phyloP scores from a whole-genome alignment of 1,140 invertebrate genomes.

The Anastatus disparis region DNA sequence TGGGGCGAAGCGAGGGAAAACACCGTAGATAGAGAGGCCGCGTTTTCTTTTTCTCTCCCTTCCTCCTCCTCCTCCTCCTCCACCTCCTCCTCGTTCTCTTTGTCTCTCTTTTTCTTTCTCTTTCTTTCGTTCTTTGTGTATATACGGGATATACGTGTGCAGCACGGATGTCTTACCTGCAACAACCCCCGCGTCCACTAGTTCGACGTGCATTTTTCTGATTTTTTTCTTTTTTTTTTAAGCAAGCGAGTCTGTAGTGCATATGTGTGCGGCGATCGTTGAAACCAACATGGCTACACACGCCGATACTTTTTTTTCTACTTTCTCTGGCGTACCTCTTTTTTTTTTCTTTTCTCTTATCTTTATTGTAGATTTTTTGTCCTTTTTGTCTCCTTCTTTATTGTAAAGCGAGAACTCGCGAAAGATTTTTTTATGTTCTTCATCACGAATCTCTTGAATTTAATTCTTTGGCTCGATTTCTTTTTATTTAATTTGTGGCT shows the following conservation, averaged over 20 bases:
- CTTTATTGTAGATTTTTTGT: no score
- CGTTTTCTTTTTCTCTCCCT: neutral
- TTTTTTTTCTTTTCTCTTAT: neutral
- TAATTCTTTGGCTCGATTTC: no score
- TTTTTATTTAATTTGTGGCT: no score
- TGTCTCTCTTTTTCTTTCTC: no score
- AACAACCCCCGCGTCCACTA: neutral
- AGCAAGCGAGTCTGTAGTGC: neutral
- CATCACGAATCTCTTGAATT: no score
- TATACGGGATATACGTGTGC: neutral
- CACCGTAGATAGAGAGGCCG: conserved; percentile 29
- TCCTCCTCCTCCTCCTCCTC: neutral
- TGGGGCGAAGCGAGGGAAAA: conserved; percentile 42
- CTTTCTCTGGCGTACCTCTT: neutral
- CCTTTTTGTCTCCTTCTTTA: neutral
- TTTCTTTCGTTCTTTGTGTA: no score
- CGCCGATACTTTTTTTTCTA: neutral
- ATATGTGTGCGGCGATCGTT: conserved; percentile 29
- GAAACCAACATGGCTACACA: conserved; percentile 51
- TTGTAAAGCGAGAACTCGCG: neutral
- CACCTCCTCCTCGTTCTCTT: neutral
- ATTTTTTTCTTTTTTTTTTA: neutral
- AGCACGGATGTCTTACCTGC: neutral
- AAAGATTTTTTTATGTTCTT: neutral
- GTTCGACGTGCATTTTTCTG: neutral